phyloP scores from a whole-genome alignment of 1,140 invertebrate genomes.

The Lepeophtheirus salmonis region DNA sequence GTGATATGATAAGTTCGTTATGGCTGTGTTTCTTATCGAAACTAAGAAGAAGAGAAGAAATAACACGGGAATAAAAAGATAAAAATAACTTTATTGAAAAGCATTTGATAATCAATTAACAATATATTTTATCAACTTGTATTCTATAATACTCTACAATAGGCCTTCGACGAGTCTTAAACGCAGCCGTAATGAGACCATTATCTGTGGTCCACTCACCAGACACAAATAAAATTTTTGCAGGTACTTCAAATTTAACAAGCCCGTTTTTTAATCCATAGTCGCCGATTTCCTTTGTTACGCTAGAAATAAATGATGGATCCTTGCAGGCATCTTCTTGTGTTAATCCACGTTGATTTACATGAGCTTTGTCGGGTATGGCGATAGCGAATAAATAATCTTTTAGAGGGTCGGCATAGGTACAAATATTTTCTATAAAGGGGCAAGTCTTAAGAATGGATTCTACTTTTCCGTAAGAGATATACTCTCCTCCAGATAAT shows the following conservation, averaged over 20 bases:
- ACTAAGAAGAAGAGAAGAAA: no score
- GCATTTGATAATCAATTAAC: constrained; percentile 6
- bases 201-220: constrained; percentile 33
- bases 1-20: no score
- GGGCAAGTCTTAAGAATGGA: constrained; percentile 78
- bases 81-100: no score
- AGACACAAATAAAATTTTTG: constrained; percentile 26
- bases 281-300: constrained; percentile 52
- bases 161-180: constrained; percentile 34
- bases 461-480: constrained; percentile 70
- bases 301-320: constrained; percentile 28
- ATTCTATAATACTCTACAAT: constrained; percentile 31
- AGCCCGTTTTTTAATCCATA: constrained; percentile 58
- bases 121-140: constrained; percentile 31
- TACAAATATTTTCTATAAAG: constrained; percentile 83
- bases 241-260: constrained; percentile 31
- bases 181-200: constrained; percentile 34
- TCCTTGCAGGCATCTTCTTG: constrained; percentile 27
- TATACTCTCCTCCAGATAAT: constrained; percentile 87
- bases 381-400: constrained; percentile 71
- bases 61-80: no score
- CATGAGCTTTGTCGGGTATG: constrained; percentile 67
- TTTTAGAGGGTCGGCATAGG: constrained; percentile 68
- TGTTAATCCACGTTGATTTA: constrained; percentile 43
- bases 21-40: no score